Percentiles rank a stretch among this genome's conserved stretches.
Conservation (phyloP, 2,888 invertebrate genomes). For the Trachelus tabidus region DNA sequence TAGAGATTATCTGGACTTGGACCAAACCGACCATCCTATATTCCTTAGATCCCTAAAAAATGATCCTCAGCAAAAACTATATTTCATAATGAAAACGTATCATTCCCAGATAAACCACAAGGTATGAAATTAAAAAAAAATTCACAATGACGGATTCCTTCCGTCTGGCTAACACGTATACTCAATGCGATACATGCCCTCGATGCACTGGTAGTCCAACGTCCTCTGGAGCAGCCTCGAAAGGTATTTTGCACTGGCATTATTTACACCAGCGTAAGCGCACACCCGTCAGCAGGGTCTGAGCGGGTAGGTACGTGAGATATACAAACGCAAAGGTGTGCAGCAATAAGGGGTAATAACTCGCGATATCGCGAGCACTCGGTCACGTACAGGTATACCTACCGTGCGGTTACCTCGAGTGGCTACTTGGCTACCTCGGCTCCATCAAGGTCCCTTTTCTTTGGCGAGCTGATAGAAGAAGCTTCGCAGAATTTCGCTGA, state of each 20-base stretch:
- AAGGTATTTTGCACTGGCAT: slow-evolving; percentile 54
- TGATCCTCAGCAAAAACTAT: background rate
- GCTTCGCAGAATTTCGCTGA: background rate
- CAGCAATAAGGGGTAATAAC: background rate
- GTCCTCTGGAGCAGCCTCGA: slow-evolving; percentile 55
- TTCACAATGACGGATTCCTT: background rate
- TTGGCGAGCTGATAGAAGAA: background rate
- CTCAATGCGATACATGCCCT: slow-evolving; percentile 1
- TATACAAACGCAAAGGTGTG: slow-evolving; percentile 18
- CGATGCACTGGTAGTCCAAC: slow-evolving; percentile 41
- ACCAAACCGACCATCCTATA: background rate
- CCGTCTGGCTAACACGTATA: background rate
- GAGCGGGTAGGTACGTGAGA: slow-evolving; percentile 10
- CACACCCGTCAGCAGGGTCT: slow-evolving; percentile 30
- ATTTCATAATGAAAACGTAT: background rate
- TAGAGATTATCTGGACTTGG: background rate
- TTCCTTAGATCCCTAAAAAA: no score
- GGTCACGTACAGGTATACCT: background rate
- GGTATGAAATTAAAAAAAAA: background rate
- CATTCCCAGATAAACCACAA: background rate
- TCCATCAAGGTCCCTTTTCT: background rate
- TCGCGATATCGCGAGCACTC: background rate
- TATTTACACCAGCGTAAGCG: slow-evolving; percentile 52
- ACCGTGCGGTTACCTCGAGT: background rate
- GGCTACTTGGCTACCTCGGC: background rate